phyloP scores from a whole-genome alignment of 2,797 vertebrate species.

The Galago senegalensis region DNA sequence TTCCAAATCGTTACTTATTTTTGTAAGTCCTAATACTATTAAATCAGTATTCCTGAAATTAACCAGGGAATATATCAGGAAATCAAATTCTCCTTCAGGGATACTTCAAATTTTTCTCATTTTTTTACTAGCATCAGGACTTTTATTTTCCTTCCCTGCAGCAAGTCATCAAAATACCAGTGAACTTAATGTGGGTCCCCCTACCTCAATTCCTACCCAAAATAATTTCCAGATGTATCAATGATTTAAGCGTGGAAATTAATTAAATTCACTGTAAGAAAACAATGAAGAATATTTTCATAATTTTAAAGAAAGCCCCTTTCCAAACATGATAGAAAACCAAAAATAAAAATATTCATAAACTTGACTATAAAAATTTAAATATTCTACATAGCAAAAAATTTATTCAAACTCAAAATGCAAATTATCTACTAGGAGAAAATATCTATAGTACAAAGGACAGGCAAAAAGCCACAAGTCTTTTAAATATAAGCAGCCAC shows the following conservation, averaged over 20 bases:
- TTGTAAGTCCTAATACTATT: neutral
- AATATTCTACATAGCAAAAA: conserved; percentile 42
- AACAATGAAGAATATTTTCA: conserved; percentile 2
- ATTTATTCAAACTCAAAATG: neutral
- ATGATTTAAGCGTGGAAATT: neutral
- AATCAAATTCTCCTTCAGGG: neutral
- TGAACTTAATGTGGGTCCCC: neutral
- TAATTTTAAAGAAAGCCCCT: conserved; percentile 35
- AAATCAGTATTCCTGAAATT: neutral
- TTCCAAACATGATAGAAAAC: neutral
- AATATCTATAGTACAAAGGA: neutral
- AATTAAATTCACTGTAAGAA: conserved; percentile 41
- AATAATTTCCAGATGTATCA: conserved; percentile 16
- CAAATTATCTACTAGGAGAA: conserved; percentile 15
- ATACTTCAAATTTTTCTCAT: neutral
- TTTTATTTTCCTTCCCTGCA: neutral
- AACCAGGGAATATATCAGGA: neutral
- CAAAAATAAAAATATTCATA: conserved; percentile 53
- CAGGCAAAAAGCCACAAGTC: neutral
- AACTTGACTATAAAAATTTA: conserved; percentile 41
- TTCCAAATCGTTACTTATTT: neutral
- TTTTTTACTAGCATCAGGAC: neutral
- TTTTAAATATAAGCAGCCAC: neutral
- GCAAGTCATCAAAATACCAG: neutral
- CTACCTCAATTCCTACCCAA: neutral